Evolutionary conservation across 2,888 invertebrate genomes (phyloP).

Genomic region (Pyrrhosoma nymphula): DNA sequence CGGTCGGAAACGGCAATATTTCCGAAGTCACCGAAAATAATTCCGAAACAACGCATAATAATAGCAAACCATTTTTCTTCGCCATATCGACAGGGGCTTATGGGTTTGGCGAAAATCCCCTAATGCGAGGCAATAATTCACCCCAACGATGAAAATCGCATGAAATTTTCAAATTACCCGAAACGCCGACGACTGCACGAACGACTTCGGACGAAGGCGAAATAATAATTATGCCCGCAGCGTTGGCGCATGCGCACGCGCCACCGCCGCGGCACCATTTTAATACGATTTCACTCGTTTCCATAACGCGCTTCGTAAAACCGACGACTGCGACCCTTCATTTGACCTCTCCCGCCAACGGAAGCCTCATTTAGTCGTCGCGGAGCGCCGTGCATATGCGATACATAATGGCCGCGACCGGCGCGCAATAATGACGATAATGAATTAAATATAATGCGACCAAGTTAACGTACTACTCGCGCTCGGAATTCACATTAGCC

Average conservation of each 20-base stretch:
- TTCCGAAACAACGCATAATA: background rate
- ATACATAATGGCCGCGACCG: conserved; percentile 12
- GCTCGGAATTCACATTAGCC: conserved; percentile 29
- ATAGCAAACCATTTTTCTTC: background rate
- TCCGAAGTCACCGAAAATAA: background rate
- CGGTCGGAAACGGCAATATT: background rate
- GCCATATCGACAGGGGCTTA: background rate
- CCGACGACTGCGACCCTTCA: background rate
- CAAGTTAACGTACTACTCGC: conserved; percentile 22
- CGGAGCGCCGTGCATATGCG: conserved; percentile 47
- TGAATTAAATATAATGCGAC: conserved; percentile 64
- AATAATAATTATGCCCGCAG: conserved; percentile 3
- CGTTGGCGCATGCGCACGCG: background rate
- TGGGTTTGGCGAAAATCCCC: background rate
- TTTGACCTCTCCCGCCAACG: background rate
- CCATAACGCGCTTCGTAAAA: background rate
- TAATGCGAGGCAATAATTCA: conserved; percentile 47
- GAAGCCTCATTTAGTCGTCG: background rate
- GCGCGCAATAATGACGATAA: conserved; percentile 48
- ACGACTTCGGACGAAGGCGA: conserved; percentile 16
- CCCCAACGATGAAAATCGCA: conserved; percentile 38
- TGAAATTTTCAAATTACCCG: conserved; percentile 50
- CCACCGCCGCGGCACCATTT: background rate
- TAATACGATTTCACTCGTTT: conserved; percentile 32
- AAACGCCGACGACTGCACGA: conserved; percentile 21